These are phyloP conservation scores for Xiphias gladius DNA, from an alignment of 2,113 vertebrate genomes.

Conservation along the genomic window DNA sequence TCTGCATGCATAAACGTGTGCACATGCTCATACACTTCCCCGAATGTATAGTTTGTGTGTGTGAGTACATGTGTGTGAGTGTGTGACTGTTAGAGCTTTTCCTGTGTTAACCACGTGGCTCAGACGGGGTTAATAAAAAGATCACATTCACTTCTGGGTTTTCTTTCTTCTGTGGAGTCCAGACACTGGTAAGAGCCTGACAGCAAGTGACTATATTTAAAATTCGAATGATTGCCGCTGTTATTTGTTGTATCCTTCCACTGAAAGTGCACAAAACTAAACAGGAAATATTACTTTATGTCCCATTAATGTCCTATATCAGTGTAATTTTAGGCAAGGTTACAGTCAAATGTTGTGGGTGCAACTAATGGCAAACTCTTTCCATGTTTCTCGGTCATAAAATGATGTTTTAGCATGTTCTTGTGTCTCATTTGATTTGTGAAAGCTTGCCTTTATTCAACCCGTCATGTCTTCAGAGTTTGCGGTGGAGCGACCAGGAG, in stretches of 20 bases:
- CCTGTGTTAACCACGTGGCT: constrained; percentile 84
- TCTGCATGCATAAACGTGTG: constrained; percentile 1
- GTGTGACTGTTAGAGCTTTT: constrained; percentile 70
- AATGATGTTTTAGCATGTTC: neutral
- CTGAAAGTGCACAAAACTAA: neutral
- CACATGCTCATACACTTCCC: constrained; percentile 16
- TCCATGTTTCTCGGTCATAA: neutral
- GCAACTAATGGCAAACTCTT: neutral
- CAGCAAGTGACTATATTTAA: neutral
- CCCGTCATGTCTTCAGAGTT: constrained; percentile 19
- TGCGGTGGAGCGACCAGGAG: constrained; percentile 53
- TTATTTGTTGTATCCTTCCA: neutral
- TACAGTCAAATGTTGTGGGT: neutral
- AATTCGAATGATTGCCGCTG: neutral
- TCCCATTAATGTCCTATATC: neutral
- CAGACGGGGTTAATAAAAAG: constrained; percentile 81
- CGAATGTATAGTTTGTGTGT: constrained; percentile 9
- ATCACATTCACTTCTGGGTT: constrained; percentile 77
- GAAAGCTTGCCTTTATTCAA: constrained; percentile 5
- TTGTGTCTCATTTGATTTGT: constrained; percentile 14
- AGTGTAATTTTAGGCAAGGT: neutral
- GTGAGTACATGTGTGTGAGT: constrained; percentile 1
- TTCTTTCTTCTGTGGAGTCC: constrained; percentile 74
- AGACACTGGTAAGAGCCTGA: constrained; percentile 73
- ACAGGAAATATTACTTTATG: neutral